These are phyloP conservation scores for Aromia moschata DNA, from an alignment of 2,888 invertebrate species.

Conservation along the genomic window DNA sequence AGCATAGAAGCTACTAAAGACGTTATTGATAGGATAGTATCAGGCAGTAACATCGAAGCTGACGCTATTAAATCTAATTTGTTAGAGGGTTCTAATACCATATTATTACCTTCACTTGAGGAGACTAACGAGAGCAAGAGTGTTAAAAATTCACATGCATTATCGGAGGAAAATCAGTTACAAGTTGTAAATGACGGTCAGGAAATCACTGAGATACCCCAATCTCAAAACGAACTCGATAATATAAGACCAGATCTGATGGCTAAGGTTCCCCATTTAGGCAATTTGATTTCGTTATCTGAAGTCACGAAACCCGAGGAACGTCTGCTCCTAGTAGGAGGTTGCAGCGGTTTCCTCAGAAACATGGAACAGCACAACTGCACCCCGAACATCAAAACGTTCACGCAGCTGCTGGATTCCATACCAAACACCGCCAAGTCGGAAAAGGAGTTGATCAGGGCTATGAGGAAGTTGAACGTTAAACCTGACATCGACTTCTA, in stretches of 20 bases:
- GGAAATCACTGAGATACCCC: background rate
- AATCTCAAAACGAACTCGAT: background rate
- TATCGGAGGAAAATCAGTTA: background rate
- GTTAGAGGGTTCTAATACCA: constrained; percentile 5
- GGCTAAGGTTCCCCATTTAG: constrained; percentile 68
- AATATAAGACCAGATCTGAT: constrained; percentile 72
- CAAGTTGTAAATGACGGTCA: background rate
- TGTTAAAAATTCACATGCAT: background rate
- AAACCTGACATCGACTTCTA: constrained; percentile 83
- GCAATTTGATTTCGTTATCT: constrained; percentile 69
- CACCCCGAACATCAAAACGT: constrained; percentile 80
- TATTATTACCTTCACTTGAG: constrained; percentile 2
- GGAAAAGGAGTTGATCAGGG: constrained; percentile 74
- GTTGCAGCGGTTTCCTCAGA: constrained; percentile 76
- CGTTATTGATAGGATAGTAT: constrained; percentile 48
- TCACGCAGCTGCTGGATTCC: constrained; percentile 78
- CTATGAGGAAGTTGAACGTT: constrained; percentile 69
- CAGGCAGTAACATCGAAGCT: background rate
- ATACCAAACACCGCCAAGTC: constrained; percentile 72
- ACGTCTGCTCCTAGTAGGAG: constrained; percentile 81
- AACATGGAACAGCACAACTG: constrained; percentile 76
- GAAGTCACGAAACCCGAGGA: constrained; percentile 71
- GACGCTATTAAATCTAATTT: background rate
- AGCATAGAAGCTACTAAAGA: constrained; percentile 68
- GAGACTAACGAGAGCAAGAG: background rate